Base-by-base conservation (phyloP, 2,888 invertebrate genomes). In the Polyommatus icarus region DNA sequence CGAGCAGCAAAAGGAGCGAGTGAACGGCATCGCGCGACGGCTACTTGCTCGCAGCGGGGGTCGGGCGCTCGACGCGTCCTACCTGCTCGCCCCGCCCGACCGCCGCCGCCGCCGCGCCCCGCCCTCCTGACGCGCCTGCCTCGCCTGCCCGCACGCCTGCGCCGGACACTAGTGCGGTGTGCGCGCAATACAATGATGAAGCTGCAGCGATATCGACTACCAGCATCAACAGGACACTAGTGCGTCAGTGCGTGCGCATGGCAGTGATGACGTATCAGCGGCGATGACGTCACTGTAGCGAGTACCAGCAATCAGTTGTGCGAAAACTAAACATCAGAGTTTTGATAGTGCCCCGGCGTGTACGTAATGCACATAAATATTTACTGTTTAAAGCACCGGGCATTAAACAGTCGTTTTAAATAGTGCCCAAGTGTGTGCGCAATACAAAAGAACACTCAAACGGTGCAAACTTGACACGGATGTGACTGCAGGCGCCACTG, bases 1-100 rank as follows among this genome's bases (percentile, higher is more conserved):
- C 72, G 84, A 85, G 78, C 85, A 84, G 71, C 90, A 90, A 82
- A 89, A 89, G 84, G 91, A 90, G 82, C 91, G 92, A 78, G 91
- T 93, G 78, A 93, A 93, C 87, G 81, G 81, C 81, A 91, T 93
- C 82, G 93, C 91, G 78, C 87, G 91, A 71, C 87, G 89, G 0
- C 85, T 93, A 82, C 86, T 93, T 46, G 83, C 88, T 7, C 87
- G 87, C 76, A 89, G 86, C 81, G 87, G 1, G 84, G 88, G 76
- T 82, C 80, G 82, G 5, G 81, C 90, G 6, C 85, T 90, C 59
- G 91, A 91, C 87, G 91, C 91, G 0, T 91, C 91, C 1, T 91
- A 92, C 86, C 85, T 91, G 81, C 87, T 91, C 76, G 88, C 89
- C 80, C 87, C 88, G 82, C 86, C 88, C 77, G 82, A 83, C 77